These are phyloP conservation scores for Lasioglossum calceatum DNA, from an alignment of 2,888 invertebrate species.

Conservation along the genomic window DNA sequence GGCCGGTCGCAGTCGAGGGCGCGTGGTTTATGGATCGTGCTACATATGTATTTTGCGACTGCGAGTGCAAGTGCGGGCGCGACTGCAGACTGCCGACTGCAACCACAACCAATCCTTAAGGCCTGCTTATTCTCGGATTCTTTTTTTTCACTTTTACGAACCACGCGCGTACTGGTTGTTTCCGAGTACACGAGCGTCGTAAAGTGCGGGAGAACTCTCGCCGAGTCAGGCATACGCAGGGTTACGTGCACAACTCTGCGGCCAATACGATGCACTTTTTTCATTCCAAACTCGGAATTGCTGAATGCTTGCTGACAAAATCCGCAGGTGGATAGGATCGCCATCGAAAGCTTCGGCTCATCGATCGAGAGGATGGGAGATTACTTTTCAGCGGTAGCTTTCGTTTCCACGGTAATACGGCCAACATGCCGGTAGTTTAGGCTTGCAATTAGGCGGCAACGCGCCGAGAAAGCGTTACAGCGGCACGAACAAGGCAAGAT, in stretches of 20 bases:
- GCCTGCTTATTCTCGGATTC: conserved; percentile 10
- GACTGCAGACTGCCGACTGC: background rate
- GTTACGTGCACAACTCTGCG: background rate
- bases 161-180: conserved; percentile 20
- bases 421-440: background rate
- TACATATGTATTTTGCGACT: background rate
- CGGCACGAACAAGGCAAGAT: background rate
- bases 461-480: conserved; percentile 19
- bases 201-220: conserved; percentile 47
- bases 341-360: background rate
- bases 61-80: background rate
- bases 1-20: conserved; percentile 20
- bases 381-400: conserved; percentile 6
- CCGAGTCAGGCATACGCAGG: conserved; percentile 12
- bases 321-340: background rate
- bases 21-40: conserved; percentile 60
- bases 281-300: background rate
- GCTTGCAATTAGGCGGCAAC: conserved; percentile 13
- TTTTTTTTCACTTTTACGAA: conserved; percentile 18
- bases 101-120: conserved; percentile 60
- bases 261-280: background rate
- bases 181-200: conserved; percentile 31
- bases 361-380: conserved; percentile 4
- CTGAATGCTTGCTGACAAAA: background rate
- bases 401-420: conserved; percentile 22